Evolutionary conservation across 2,797 vertebrate species (phyloP).

Genomic region (Helarctos malayanus): DNA sequence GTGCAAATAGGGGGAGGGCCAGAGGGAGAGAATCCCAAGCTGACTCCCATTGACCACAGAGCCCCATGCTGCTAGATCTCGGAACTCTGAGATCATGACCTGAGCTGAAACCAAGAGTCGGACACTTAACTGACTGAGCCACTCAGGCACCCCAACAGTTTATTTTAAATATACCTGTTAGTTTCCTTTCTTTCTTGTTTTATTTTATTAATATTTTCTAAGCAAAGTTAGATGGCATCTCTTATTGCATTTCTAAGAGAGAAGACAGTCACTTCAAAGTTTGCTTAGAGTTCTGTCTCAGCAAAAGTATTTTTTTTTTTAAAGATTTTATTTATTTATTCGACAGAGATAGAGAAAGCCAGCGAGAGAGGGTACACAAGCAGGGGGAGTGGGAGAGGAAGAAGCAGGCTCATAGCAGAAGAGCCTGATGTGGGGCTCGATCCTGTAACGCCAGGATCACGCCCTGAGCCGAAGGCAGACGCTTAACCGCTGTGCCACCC

Average conservation of each 20-base stretch:
- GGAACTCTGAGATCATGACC: background rate
- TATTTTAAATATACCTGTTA: background rate
- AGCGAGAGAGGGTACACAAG: no score
- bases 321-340: no score
- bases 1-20: background rate
- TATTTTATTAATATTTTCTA: background rate
- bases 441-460: no score
- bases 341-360: no score
- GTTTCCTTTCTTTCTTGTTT: background rate
- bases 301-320: conserved; percentile 54
- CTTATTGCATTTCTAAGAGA: background rate
- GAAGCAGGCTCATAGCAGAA: no score
- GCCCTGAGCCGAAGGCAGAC: no score
- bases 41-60: background rate
- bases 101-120: background rate
- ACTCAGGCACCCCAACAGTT: background rate
- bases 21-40: background rate
- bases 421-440: no score
- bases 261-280: background rate
- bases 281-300: conserved; percentile 50
- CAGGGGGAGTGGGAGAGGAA: no score
- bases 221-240: background rate
- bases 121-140: background rate
- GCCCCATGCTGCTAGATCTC: background rate
- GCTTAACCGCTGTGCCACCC: no score